Evolutionary conservation across 92 coral and sea anemone species (phyloP).

Genomic region (Parazoanthus darwini): DNA sequence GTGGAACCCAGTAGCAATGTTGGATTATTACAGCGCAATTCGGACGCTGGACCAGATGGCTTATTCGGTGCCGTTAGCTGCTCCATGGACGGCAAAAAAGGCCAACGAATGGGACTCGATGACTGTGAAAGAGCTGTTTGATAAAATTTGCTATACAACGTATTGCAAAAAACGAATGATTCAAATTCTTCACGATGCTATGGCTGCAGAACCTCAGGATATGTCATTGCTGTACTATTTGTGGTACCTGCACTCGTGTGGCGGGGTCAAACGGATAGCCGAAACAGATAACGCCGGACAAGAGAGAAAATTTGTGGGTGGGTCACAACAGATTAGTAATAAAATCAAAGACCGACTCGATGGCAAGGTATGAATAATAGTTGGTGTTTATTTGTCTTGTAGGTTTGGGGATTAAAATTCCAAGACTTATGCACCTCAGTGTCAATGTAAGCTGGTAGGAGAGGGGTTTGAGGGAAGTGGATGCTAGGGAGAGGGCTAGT

Average conservation of each 20-base stretch:
- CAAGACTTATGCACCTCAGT: too few relatives aligned
- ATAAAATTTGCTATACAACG: conserved; percentile 82
- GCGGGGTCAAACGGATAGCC: conserved; percentile 79
- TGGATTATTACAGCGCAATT: conserved; percentile 81
- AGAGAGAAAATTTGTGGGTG: conserved; percentile 75
- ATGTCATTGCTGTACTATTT: conserved; percentile 93
- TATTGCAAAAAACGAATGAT: conserved; percentile 86
- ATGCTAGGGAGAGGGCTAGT: too few relatives aligned
- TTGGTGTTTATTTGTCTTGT: neutral
- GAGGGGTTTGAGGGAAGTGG: too few relatives aligned
- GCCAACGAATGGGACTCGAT: conserved; percentile 91
- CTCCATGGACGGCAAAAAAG: conserved; percentile 81
- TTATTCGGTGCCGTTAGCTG: conserved; percentile 64
- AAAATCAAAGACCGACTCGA: conserved; percentile 55
- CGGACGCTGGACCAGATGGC: conserved; percentile 78
- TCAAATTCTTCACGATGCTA: conserved; percentile 83
- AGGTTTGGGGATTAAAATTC: too few relatives aligned
- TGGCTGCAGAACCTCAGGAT: conserved; percentile 95
- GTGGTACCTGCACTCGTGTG: conserved; percentile 88
- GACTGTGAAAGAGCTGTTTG: conserved; percentile 87
- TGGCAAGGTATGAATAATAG: conserved; percentile 54
- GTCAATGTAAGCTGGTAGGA: too few relatives aligned
- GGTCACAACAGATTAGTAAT: too few relatives aligned
- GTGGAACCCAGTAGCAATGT: conserved; percentile 87
- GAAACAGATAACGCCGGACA: conserved; percentile 90